phyloP scores from a whole-genome alignment of 2,888 invertebrate genomes.

The Hololepta plana region DNA sequence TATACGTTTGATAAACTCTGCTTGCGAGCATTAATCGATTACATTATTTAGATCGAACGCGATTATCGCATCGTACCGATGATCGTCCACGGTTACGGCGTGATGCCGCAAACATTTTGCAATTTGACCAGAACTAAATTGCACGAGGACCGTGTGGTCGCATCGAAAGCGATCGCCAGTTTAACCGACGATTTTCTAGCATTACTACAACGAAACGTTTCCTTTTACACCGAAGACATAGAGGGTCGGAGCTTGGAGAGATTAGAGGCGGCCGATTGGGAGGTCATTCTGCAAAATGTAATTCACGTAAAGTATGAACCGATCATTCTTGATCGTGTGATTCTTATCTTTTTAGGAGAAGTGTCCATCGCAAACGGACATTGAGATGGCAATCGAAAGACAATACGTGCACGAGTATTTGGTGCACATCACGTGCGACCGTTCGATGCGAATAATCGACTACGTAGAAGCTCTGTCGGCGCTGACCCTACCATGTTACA shows the following conservation, averaged over 20 bases:
- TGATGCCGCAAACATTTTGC: slow-evolving; percentile 38
- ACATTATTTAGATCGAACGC: too few relatives aligned
- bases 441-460: too few relatives aligned
- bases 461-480: too few relatives aligned
- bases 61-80: too few relatives aligned
- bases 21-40: too few relatives aligned
- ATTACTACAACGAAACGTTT: too few relatives aligned
- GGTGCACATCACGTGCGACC: too few relatives aligned
- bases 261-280: slow-evolving; percentile 21
- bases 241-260: too few relatives aligned
- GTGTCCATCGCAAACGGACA: slow-evolving; percentile 36
- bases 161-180: slow-evolving; percentile 31
- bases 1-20: too few relatives aligned
- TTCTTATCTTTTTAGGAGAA: slow-evolving; percentile 22
- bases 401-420: slow-evolving; percentile 30
- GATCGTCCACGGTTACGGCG: slow-evolving; percentile 36
- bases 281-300: slow-evolving; percentile 16
- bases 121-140: slow-evolving; percentile 26
- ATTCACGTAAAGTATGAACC: slow-evolving; percentile 2
- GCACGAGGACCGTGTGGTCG: slow-evolving; percentile 16
- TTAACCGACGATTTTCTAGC: slow-evolving; percentile 28
- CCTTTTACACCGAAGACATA: too few relatives aligned
- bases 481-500: too few relatives aligned
- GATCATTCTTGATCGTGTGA: slow-evolving; percentile 1
- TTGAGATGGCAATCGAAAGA: slow-evolving; percentile 42